phyloP scores from a whole-genome alignment of 2,888 invertebrate genomes.

The Caenorhabditis sp. region DNA sequence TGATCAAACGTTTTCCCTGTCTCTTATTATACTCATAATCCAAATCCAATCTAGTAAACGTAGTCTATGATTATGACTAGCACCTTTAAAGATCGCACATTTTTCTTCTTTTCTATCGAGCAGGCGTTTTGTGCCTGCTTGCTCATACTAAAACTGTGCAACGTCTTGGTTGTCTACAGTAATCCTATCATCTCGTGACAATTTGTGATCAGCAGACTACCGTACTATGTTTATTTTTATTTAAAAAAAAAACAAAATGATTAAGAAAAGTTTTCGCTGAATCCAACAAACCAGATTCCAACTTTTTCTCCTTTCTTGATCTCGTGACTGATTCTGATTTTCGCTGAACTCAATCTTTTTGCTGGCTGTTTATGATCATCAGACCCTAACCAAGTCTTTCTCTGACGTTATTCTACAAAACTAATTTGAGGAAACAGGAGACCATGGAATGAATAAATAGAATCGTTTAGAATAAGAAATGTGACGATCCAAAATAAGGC shows the following conservation, averaged over 20 bases:
- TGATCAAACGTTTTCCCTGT: background rate
- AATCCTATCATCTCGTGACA: background rate
- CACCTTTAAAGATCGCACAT: conserved; percentile 22
- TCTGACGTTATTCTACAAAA: too few relatives aligned
- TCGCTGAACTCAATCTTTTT: conserved; percentile 10
- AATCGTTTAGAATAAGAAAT: too few relatives aligned
- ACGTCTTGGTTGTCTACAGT: background rate
- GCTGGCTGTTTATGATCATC: background rate
- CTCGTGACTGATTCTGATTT: conserved; percentile 2
- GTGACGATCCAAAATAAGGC: too few relatives aligned
- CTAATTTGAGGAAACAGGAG: too few relatives aligned
- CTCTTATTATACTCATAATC: background rate
- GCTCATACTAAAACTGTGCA: too few relatives aligned
- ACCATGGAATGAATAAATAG: too few relatives aligned
- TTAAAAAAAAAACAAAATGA: background rate
- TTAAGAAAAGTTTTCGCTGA: conserved; percentile 1
- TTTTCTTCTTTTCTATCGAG: conserved; percentile 7
- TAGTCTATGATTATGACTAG: background rate
- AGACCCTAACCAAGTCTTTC: too few relatives aligned
- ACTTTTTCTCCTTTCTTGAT: background rate
- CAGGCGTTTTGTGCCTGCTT: background rate
- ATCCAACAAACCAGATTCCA: too few relatives aligned
- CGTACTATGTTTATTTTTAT: background rate
- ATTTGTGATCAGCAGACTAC: background rate
- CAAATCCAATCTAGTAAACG: background rate